phyloP scores from a whole-genome alignment of 2,888 invertebrate species.

The Deilephila porcellus region DNA sequence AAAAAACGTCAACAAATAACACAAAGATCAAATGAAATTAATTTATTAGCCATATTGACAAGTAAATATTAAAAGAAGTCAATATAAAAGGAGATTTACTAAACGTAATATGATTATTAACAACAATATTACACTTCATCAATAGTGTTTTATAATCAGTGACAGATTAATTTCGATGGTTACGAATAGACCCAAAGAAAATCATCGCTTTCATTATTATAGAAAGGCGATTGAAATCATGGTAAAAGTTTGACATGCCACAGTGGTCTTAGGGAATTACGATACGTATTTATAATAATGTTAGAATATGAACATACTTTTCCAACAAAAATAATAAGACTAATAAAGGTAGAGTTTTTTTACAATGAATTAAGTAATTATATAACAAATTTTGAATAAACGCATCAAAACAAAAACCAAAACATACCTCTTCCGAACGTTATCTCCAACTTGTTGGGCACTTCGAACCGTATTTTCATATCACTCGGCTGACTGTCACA shows the following conservation, averaged over 20 bases:
- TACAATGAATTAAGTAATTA: background rate
- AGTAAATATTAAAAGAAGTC: no score
- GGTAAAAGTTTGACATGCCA: constrained; percentile 33
- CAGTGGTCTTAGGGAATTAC: no score
- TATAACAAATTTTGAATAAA: background rate
- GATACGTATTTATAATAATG: background rate
- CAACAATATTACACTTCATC: no score
- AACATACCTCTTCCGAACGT: constrained; percentile 75
- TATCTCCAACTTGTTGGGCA: constrained; percentile 83
- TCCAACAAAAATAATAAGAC: background rate
- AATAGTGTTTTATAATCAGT: no score
- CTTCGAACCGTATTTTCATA: constrained; percentile 82
- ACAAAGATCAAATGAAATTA: no score
- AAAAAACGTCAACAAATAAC: no score
- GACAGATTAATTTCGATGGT: background rate
- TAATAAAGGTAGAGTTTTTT: no score
- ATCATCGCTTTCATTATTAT: constrained; percentile 27
- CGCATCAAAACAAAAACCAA: constrained; percentile 42
- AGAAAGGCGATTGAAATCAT: constrained; percentile 18
- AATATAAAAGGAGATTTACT: no score
- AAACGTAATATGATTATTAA: no score
- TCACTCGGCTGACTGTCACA: constrained; percentile 62
- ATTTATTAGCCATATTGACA: no score
- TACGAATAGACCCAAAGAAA: background rate
- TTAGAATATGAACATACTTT: background rate